Evolutionary conservation across 2,888 invertebrate genomes (phyloP).

Genomic region (Margaritifera margaritifera): DNA sequence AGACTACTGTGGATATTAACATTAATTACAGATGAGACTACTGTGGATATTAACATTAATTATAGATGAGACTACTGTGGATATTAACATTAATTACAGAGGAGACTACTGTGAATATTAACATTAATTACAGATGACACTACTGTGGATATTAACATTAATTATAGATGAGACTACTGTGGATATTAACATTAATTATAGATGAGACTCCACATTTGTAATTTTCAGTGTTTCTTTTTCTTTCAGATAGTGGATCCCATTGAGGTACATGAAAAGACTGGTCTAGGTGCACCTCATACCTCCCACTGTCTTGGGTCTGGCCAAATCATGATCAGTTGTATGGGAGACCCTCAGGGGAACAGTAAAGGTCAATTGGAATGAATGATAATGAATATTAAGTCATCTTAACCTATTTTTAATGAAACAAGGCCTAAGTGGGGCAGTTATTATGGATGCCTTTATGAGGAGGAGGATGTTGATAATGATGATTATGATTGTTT

Average conservation of each 20-base stretch:
- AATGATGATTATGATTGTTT: background rate
- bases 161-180: no score
- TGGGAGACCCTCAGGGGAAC: slow-evolving; percentile 91
- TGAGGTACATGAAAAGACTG: slow-evolving; percentile 81
- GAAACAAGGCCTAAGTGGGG: background rate
- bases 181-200: background rate
- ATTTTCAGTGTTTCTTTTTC: no score
- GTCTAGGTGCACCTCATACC: slow-evolving; percentile 92
- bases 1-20: no score
- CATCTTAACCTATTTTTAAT: background rate
- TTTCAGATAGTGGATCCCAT: slow-evolving; percentile 85
- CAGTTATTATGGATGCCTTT: background rate
- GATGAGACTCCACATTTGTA: background rate
- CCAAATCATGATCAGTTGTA: slow-evolving; percentile 94
- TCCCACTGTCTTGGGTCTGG: slow-evolving; percentile 94
- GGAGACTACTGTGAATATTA: no score
- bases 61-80: no score
- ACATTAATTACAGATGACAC: no score
- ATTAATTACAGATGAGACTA: no score
- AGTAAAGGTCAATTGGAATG: slow-evolving; percentile 78
- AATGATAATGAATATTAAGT: slow-evolving; percentile 3
- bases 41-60: no score
- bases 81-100: no score
- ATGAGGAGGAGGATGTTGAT: background rate
- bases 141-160: no score